phyloP scores from a whole-genome alignment of 2,888 invertebrate species.

The Athalia cordata region DNA sequence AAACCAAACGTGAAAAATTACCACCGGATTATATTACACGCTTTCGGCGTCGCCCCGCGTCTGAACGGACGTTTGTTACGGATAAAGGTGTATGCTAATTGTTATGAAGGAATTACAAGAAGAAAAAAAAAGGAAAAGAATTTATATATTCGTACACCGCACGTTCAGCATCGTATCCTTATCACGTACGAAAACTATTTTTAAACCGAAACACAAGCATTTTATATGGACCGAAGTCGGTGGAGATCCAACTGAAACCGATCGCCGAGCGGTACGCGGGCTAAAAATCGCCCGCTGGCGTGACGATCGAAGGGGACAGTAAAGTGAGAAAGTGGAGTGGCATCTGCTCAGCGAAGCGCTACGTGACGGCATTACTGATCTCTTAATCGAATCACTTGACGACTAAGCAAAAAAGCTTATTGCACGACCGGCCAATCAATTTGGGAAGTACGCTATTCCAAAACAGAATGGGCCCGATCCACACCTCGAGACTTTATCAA shows the following conservation, averaged over 20 bases:
- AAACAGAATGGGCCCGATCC: conserved; percentile 1
- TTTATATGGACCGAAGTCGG: not conserved
- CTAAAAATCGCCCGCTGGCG: not conserved
- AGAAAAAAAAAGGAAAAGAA: no score
- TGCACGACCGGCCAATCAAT: conserved; percentile 44
- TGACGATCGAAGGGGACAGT: conserved; percentile 22
- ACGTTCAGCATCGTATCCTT: no score
- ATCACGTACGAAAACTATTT: no score
- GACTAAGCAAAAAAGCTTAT: conserved; percentile 25
- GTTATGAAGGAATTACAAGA: not conserved
- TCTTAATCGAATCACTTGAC: conserved; percentile 44
- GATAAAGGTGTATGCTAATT: not conserved
- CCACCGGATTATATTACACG: conserved; percentile 34
- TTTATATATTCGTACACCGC: no score
- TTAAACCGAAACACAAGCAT: no score
- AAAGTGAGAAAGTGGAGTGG: conserved; percentile 24
- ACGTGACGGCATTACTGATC: conserved; percentile 42
- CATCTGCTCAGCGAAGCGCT: conserved; percentile 42
- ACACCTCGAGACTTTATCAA: conserved; percentile 6
- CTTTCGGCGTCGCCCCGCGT: conserved; percentile 13
- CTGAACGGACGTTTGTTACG: conserved; percentile 1
- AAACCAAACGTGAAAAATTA: conserved; percentile 42
- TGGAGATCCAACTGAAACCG: not conserved
- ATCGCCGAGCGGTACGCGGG: not conserved
- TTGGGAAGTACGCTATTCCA: conserved; percentile 39